Evolutionary conservation across 2,113 vertebrate species (phyloP).

Genomic region (Bolborhynchus lineola): DNA sequence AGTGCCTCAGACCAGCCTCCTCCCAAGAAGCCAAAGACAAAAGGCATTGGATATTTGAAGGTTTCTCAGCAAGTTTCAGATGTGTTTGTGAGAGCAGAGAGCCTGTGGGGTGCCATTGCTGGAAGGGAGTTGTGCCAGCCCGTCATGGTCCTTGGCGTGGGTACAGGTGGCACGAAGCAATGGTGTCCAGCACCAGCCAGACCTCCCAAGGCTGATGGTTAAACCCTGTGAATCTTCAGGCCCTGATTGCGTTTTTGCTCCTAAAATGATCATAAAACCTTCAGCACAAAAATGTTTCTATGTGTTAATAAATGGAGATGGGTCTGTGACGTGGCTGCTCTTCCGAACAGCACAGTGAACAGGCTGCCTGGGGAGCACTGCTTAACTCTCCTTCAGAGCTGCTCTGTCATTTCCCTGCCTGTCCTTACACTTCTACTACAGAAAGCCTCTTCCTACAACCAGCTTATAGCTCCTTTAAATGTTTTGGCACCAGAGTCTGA

Average conservation of each 20-base stretch:
- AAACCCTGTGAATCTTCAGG: neutral
- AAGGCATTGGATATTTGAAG: neutral
- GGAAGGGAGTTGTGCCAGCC: neutral
- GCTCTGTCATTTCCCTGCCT: neutral
- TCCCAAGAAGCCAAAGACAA: neutral
- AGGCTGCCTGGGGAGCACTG: neutral
- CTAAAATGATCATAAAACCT: neutral
- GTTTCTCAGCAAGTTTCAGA: neutral
- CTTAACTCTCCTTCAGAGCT: neutral
- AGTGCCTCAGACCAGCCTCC: neutral
- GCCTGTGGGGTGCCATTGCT: neutral
- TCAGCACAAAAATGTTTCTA: neutral
- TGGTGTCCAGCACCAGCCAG: rapidly evolving
- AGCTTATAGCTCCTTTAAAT: neutral
- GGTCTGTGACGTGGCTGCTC: rapidly evolving
- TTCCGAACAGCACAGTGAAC: neutral
- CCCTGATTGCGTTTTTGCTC: neutral
- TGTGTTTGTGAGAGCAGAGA: neutral
- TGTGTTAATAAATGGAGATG: rapidly evolving
- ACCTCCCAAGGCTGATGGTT: neutral
- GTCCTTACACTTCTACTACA: neutral
- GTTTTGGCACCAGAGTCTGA: neutral
- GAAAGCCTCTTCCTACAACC: neutral
- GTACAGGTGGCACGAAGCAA: neutral
- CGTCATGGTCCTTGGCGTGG: rapidly evolving